These are phyloP conservation scores for Phlogophora meticulosa DNA, from an alignment of 2,888 invertebrate species.

Conservation along the genomic window DNA sequence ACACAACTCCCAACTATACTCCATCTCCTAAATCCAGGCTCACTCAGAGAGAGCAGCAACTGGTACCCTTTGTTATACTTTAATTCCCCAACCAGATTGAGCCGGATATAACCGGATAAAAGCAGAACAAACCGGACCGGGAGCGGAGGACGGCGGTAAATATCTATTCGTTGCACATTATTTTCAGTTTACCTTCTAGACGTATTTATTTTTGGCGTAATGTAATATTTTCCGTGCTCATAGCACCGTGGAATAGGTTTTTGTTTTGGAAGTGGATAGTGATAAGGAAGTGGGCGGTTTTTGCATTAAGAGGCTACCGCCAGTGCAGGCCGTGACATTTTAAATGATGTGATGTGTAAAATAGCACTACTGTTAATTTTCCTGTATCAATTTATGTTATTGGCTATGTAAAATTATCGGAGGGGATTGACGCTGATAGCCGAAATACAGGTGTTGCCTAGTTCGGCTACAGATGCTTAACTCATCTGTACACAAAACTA, in stretches of 20 bases:
- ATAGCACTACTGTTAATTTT: too few relatives aligned
- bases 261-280: constrained; percentile 20
- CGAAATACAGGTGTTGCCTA: too few relatives aligned
- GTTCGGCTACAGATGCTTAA: too few relatives aligned
- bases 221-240: constrained; percentile 52
- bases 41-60: constrained; percentile 41
- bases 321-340: too few relatives aligned
- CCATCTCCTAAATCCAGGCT: constrained; percentile 46
- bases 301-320: constrained; percentile 14
- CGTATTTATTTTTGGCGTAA: constrained; percentile 57
- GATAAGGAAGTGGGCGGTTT: constrained; percentile 9
- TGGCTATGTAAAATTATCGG: too few relatives aligned
- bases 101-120: constrained; percentile 70
- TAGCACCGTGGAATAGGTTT: constrained; percentile 41
- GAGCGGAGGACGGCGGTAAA: constrained; percentile 59
- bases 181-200: constrained; percentile 66
- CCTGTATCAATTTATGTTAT: too few relatives aligned
- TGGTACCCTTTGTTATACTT: constrained; percentile 58
- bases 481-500: too few relatives aligned
- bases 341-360: too few relatives aligned
- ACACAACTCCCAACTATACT: constrained; percentile 27
- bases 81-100: constrained; percentile 63
- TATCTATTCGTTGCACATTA: constrained; percentile 65
- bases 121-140: constrained; percentile 64
- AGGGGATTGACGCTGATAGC: too few relatives aligned